phyloP scores from a whole-genome alignment of 2,113 vertebrate genomes.

The Romanogobio albipinnatus region DNA sequence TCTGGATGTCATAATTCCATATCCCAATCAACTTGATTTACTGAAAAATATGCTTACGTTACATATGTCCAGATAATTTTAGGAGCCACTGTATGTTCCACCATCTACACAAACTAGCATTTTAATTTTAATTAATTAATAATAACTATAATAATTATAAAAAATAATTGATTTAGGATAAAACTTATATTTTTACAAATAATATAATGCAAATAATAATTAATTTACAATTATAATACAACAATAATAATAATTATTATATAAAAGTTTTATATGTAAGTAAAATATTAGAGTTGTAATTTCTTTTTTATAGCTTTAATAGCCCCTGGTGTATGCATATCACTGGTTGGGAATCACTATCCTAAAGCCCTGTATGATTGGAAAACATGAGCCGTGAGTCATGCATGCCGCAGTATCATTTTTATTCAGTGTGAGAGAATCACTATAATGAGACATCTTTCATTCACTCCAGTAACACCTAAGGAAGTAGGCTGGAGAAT shows the following conservation, averaged over 20 bases:
- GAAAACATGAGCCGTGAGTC: slow-evolving; percentile 9
- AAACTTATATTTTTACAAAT: neutral
- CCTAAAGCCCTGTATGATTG: neutral
- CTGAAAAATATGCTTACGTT: neutral
- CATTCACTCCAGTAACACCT: slow-evolving; percentile 34
- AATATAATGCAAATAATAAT: no score
- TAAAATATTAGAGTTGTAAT: neutral
- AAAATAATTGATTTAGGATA: neutral
- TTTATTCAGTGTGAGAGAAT: slow-evolving; percentile 19
- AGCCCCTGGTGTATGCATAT: neutral
- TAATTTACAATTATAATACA: neutral
- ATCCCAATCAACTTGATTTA: neutral
- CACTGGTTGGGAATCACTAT: neutral
- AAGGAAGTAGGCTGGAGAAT: slow-evolving; percentile 35
- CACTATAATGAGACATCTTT: slow-evolving; percentile 37
- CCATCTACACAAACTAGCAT: neutral
- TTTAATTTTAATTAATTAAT: neutral
- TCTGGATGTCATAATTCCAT: neutral
- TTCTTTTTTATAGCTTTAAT: neutral
- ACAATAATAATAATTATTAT: neutral
- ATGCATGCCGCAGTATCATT: slow-evolving; percentile 15
- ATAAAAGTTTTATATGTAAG: neutral
- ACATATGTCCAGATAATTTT: neutral
- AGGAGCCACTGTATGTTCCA: no score
- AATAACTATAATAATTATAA: neutral